phyloP scores from a whole-genome alignment of 2,888 invertebrate genomes.

The Drosophila acutilabella region DNA sequence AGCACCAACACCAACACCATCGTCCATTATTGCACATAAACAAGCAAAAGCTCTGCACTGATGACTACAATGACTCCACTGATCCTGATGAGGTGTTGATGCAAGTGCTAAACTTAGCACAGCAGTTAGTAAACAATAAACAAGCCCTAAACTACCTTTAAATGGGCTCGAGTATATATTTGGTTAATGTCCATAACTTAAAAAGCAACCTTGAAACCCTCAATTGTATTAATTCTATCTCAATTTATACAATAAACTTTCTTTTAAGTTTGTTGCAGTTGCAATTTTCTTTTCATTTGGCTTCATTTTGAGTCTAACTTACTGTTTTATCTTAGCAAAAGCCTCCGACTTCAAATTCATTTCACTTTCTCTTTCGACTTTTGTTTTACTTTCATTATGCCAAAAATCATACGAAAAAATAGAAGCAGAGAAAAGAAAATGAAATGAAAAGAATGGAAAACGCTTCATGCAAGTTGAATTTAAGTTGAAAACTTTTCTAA shows the following conservation, averaged over 20 bases:
- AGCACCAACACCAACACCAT: conserved; percentile 1
- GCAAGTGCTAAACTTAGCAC: conserved; percentile 17
- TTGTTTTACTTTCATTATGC: conserved; percentile 49
- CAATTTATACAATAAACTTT: conserved; percentile 20
- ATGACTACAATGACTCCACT: conserved; percentile 20
- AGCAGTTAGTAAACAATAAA: background rate
- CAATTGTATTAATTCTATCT: conserved; percentile 2
- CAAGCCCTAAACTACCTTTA: background rate
- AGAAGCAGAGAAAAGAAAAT: conserved; percentile 9
- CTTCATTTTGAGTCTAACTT: conserved; percentile 7
- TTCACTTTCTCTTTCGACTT: conserved; percentile 46
- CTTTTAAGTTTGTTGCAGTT: conserved; percentile 3
- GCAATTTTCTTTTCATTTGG: conserved; percentile 28
- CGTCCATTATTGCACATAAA: conserved; percentile 25
- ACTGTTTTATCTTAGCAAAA: conserved; percentile 37
- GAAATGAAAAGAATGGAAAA: conserved; percentile 36
- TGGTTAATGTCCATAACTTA: no score
- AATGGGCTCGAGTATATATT: background rate
- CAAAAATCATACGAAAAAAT: conserved; percentile 37
- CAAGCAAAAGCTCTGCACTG: conserved; percentile 31
- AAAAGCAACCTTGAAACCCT: background rate
- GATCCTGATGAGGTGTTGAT: conserved; percentile 49
- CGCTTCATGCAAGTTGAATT: conserved; percentile 61
- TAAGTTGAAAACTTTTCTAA: conserved; percentile 77
- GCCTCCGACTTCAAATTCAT: conserved; percentile 16